Conservation (phyloP, 2,113 vertebrate genomes). For the Montifringilla adamsi region DNA sequence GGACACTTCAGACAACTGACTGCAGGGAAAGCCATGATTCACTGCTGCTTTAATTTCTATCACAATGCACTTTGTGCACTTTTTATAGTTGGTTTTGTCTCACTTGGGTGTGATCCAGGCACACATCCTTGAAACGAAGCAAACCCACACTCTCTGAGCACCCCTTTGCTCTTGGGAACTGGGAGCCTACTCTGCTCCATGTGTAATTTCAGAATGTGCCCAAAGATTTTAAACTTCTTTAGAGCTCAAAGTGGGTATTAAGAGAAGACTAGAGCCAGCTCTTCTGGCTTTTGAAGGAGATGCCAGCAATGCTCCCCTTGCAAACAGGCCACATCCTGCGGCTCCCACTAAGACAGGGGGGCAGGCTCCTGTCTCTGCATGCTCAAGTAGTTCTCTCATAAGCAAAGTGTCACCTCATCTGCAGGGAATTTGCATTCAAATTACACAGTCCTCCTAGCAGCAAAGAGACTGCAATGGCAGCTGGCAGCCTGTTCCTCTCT, state of each 20-base stretch:
- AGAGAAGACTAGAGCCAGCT: neutral
- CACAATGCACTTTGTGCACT: constrained; percentile 19
- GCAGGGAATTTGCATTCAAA: neutral
- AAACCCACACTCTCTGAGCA: constrained; percentile 9
- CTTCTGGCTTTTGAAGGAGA: constrained; percentile 23
- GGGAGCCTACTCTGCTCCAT: neutral
- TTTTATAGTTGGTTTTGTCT: constrained; percentile 32
- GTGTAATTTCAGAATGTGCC: neutral
- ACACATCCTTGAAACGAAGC: neutral
- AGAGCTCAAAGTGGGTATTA: constrained; percentile 15
- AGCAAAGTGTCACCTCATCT: constrained; percentile 8
- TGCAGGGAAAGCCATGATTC: neutral
- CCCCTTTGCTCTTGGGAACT: neutral
- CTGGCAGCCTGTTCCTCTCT: neutral
- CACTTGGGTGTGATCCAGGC: neutral
- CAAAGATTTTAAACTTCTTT: neutral
- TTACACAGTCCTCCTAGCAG: neutral
- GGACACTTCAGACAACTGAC: neutral
- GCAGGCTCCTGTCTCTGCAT: neutral
- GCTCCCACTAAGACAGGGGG: neutral
- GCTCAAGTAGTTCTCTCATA: constrained; percentile 42
- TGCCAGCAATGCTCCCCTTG: neutral
- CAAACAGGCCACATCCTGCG: constrained; percentile 9
- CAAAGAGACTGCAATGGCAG: neutral
- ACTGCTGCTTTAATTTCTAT: neutral